A percentile compares a stretch with the other conserved stretches of the same genome.
These are phyloP conservation scores for Drosophila anomelani DNA, from an alignment of 2,888 invertebrate species.

Conservation along the genomic window DNA sequence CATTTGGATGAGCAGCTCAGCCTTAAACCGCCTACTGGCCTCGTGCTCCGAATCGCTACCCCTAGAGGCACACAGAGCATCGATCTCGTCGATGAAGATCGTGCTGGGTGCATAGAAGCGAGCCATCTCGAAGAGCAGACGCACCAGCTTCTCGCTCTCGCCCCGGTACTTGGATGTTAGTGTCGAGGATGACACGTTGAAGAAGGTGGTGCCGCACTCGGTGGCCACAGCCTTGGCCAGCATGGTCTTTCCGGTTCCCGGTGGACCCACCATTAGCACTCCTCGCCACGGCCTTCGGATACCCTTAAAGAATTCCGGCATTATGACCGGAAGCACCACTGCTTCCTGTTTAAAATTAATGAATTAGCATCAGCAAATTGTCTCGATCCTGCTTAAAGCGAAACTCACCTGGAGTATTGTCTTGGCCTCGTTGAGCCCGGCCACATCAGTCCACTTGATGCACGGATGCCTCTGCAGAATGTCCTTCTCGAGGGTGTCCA, in stretches of 20 bases:
- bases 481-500: slow-evolving; percentile 93
- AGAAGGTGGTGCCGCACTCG: slow-evolving; percentile 94
- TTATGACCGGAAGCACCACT: slow-evolving; percentile 93
- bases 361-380: not conserved
- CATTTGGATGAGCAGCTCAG: slow-evolving; percentile 95
- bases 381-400: not conserved
- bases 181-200: slow-evolving; percentile 94
- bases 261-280: slow-evolving; percentile 85
- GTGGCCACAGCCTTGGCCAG: slow-evolving; percentile 95
- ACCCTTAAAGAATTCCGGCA: slow-evolving; percentile 95
- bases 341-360: slow-evolving; percentile 87
- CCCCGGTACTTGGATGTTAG: slow-evolving; percentile 96
- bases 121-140: slow-evolving; percentile 95
- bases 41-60: slow-evolving; percentile 95
- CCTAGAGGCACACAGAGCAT: slow-evolving; percentile 92
- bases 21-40: slow-evolving; percentile 93
- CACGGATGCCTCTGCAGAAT: slow-evolving; percentile 93
- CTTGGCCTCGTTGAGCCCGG: slow-evolving; percentile 91
- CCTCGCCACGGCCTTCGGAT: slow-evolving; percentile 91
- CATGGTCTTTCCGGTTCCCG: slow-evolving; percentile 92
- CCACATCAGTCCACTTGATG: slow-evolving; percentile 92
- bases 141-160: slow-evolving; percentile 94
- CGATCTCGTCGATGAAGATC: slow-evolving; percentile 96
- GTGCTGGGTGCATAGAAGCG: slow-evolving; percentile 95
- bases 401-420: slow-evolving; percentile 86